Evolutionary conservation across 2,888 invertebrate species (phyloP), one percentile per base, ranked within the genome.

Genomic region (Drymonia ruficornis): DNA sequence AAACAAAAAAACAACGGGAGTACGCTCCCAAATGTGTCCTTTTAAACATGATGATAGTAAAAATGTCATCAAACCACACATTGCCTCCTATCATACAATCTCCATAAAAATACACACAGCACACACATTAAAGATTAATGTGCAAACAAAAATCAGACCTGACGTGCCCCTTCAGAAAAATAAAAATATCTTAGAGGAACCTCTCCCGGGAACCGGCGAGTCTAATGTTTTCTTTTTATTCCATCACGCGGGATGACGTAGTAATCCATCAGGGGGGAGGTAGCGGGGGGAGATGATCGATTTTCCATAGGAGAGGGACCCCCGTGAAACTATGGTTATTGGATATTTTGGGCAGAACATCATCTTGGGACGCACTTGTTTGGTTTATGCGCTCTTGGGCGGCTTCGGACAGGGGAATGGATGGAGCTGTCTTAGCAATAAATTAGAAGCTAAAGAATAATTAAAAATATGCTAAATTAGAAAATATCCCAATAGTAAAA

Each of bases 181-280:
- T 75, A 81, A 83, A 82, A 82, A 83, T 83, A 78, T 84, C 80
- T 79, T 70, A 74, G 72, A 78, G 74, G 77, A 77, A 59, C 67
- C 75, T 78, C 83, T 85, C 89, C 85, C 59, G 59, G 74, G 78
- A 72, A 72, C 76, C 78, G 70, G 70, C 56, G 80, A 79, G 80
- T 83, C 82, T 87, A 88, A 89, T 90, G 89, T 89, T 89, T 90
- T 89, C 83, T 88, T 89, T 86, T 88, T 88, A 86, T 89, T 89
- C 86, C 84, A 87, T 86, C 87, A 86, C 74, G 70, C 75, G 66
- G 78, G 79, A 78, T 80, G 78, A 80, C 80, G 80, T 78, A 80
- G 80, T 90, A 88, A 90, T 89, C 90, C 88, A 85, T 91, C 89
- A 88, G 78, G 76, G 69, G 46, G 63, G 45, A 51, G 45, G 50